phyloP scores from a whole-genome alignment of 2,113 vertebrate species.

The Noturus placidus region DNA sequence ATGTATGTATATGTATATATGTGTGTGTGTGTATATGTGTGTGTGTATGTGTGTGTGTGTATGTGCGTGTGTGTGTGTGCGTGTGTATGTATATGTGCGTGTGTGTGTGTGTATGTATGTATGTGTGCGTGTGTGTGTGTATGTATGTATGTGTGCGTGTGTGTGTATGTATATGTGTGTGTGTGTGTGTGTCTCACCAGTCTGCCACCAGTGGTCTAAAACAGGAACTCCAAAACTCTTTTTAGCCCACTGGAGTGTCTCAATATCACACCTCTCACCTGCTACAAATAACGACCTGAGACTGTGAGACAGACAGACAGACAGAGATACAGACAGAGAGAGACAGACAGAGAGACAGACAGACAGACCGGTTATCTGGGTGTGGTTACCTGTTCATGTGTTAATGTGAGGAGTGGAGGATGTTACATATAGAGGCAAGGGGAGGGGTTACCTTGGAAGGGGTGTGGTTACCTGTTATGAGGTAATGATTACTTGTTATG shows the following conservation, averaged over 20 bases:
- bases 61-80: slow-evolving; percentile 13
- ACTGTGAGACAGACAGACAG: slow-evolving; percentile 64
- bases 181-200: slow-evolving; percentile 74
- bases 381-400: background rate
- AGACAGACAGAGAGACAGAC: background rate
- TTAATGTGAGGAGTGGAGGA: background rate
- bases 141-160: slow-evolving; percentile 20
- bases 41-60: slow-evolving; percentile 25
- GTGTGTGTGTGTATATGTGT: slow-evolving; percentile 5
- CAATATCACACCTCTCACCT: slow-evolving; percentile 91
- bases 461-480: background rate
- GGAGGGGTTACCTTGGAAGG: too few relatives aligned
- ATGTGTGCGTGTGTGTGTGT: slow-evolving; percentile 24
- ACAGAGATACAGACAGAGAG: background rate
- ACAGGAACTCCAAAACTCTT: slow-evolving; percentile 87
- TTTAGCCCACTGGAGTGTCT: slow-evolving; percentile 91
- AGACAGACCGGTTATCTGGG: too few relatives aligned
- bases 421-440: too few relatives aligned
- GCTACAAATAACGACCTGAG: slow-evolving; percentile 87
- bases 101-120: slow-evolving; percentile 17
- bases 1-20: slow-evolving; percentile 16
- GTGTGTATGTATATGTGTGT: slow-evolving; percentile 21
- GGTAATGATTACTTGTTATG: background rate
- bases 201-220: slow-evolving; percentile 99
- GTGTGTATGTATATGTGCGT: too few relatives aligned